Base-by-base conservation (phyloP, 2,797 vertebrate species). In the Glyptemys insculpta region DNA sequence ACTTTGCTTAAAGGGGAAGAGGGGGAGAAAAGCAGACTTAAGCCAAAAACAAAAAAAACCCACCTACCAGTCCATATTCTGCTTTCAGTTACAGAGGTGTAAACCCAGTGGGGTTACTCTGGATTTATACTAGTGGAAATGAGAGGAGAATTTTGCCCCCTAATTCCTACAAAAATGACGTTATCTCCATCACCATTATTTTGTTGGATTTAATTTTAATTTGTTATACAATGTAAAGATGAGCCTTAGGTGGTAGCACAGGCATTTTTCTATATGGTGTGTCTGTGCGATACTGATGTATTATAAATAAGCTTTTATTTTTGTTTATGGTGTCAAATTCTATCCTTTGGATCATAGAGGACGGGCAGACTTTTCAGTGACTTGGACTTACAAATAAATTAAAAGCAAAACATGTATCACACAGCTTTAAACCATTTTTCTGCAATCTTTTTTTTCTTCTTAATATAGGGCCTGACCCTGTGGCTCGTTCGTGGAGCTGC, bases 231-330 rank as follows among this genome's bases (percentile, higher is more conserved):
- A 76, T 25, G 31, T 88, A 54, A 87, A 86, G 92, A 79, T 18
- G 29, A 81, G 47, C 4, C 0, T 85, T 93, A 72, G 83, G 80
- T 81, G 87, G 54, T 3, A 93, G 87, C 88, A 93, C 92, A 89
- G 82, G 74, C 89, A 94, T 96, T 93, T 96, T 91, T 94, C n/a
- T 31, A 87, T 62, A 56, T 82, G 54, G 95, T 96, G 81, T 29
- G 49, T 79, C 47, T 74, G 34, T 72, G 25, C 37, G 56, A 4
- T 12, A 1, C 29, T 86, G 92, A 53, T 41, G 6, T 81, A 62
- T 94, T 81, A 54, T 57, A 90, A 90, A 86, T 72, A 72, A 72
- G 53, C 7, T 14, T 95, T 91, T 57, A 41, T 3, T 54, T 85
- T 88, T 94, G 72, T 86, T 91, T n/a, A 3, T 44, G 1, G 83